Percentiles rank a stretch among this genome's conserved stretches.
Conservation (phyloP, 2,113 vertebrate genomes). For the Apodemus speciosus region DNA sequence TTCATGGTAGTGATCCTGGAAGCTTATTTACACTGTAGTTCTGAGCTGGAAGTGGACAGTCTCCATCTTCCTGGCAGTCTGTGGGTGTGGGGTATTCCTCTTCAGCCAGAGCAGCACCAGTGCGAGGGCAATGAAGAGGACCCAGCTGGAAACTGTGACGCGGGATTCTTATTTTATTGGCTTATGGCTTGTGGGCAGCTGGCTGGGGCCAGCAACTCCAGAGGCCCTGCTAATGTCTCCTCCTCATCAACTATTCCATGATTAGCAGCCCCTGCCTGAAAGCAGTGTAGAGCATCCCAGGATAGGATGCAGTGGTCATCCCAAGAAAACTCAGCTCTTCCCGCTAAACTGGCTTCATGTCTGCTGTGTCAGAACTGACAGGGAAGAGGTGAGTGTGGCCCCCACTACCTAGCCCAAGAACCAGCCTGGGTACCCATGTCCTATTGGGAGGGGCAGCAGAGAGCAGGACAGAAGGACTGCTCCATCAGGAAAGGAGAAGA, state of each 20-base stretch:
- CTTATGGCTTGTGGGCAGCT: constrained; percentile 79
- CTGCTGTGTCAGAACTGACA: constrained; percentile 28
- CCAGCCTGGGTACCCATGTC: constrained; percentile 67
- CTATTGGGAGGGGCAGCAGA: not conserved
- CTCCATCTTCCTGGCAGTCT: constrained; percentile 53
- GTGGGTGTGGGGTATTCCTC: constrained; percentile 25
- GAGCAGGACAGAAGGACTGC: constrained; percentile 20
- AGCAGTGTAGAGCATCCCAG: constrained; percentile 18
- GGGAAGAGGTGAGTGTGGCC: constrained; percentile 40
- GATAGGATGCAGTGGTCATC: not conserved
- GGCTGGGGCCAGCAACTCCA: constrained; percentile 50
- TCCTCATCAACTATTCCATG: constrained; percentile 34
- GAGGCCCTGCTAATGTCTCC: constrained; percentile 45
- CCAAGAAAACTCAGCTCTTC: constrained; percentile 17
- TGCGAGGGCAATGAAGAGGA: constrained; percentile 60
- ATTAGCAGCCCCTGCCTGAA: constrained; percentile 31
- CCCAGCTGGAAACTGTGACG: constrained; percentile 52
- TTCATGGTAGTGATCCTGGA: constrained; percentile 61
- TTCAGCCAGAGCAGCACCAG: constrained; percentile 70
- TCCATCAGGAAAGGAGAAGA: not conserved
- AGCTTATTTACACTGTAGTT: constrained; percentile 74
- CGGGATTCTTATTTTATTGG: constrained; percentile 66
- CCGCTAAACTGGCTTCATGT: constrained; percentile 7
- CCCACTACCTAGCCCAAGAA: constrained; percentile 62
- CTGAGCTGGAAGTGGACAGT: constrained; percentile 32